These are phyloP conservation scores for Lasius fuliginosus DNA, from an alignment of 2,888 invertebrate species.

Conservation along the genomic window DNA sequence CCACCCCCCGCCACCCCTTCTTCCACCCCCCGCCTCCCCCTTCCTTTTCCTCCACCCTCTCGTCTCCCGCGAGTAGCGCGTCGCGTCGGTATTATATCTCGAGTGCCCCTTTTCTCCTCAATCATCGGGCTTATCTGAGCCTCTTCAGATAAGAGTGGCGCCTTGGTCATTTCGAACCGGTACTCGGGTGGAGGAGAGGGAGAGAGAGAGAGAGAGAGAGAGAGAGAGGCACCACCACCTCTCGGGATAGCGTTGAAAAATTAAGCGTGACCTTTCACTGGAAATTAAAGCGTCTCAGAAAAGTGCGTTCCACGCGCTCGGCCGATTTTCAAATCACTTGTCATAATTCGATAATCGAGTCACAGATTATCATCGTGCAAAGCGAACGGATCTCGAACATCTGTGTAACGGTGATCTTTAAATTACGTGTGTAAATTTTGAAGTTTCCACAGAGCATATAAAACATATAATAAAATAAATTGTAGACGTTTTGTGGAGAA, in stretches of 20 bases:
- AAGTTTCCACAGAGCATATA: background rate
- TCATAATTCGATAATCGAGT: constrained; percentile 9
- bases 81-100: constrained; percentile 65
- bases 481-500: background rate
- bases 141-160: constrained; percentile 82
- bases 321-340: constrained; percentile 3
- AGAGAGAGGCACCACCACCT: constrained; percentile 63
- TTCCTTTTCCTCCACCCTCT: background rate
- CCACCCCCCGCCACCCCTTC: background rate
- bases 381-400: background rate
- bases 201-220: background rate
- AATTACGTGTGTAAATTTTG: background rate
- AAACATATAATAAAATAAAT: background rate
- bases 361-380: background rate
- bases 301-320: constrained; percentile 29
- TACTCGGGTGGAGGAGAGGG: constrained; percentile 61
- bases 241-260: constrained; percentile 73
- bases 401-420: background rate
- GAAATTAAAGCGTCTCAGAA: constrained; percentile 73
- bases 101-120: constrained; percentile 77
- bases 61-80: constrained; percentile 45
- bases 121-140: constrained; percentile 81
- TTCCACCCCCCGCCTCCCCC: background rate
- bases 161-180: constrained; percentile 81
- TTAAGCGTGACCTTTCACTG: constrained; percentile 76